Evolutionary conservation across 2,113 vertebrate genomes (phyloP).

Genomic region (Tiliqua scincoides): DNA sequence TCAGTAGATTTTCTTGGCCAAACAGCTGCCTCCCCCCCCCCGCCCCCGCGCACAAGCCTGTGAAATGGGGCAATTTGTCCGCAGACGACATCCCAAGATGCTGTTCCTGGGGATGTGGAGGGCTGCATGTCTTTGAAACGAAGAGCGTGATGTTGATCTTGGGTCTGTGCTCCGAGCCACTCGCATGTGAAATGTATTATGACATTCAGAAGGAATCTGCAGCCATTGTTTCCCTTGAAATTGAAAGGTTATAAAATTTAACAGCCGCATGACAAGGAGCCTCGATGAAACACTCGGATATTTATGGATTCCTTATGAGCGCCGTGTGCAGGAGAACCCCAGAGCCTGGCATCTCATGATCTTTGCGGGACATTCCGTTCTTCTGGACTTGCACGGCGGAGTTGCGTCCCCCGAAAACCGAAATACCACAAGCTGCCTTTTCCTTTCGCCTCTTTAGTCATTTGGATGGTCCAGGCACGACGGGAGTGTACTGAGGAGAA

Average conservation of each 20-base stretch:
- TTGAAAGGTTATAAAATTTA: slow-evolving; percentile 54
- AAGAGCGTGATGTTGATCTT: background rate
- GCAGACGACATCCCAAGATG: too few species aligned
- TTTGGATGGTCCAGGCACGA: slow-evolving; percentile 68
- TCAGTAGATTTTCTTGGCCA: background rate
- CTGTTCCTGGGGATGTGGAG: background rate
- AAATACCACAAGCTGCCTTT: slow-evolving; percentile 61
- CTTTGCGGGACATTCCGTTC: background rate
- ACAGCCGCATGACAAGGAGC: slow-evolving; percentile 50
- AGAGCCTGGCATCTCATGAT: slow-evolving; percentile 10
- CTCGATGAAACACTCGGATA: slow-evolving; percentile 71
- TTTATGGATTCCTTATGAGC: slow-evolving; percentile 57
- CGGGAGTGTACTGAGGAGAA: slow-evolving; percentile 65
- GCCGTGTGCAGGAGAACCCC: slow-evolving; percentile 6
- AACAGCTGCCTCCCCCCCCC: background rate
- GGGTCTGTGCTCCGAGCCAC: background rate
- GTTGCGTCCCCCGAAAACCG: slow-evolving; percentile 65
- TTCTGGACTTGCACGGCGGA: slow-evolving; percentile 49
- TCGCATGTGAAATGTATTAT: slow-evolving; percentile 38
- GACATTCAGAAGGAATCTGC: slow-evolving; percentile 33
- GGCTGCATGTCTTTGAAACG: background rate
- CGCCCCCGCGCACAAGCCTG: background rate
- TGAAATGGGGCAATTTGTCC: background rate
- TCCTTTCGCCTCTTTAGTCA: slow-evolving; percentile 63
- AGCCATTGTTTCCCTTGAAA: slow-evolving; percentile 39